Percentiles rank a stretch among this genome's conserved stretches.
Conservation (phyloP, 2,113 vertebrate species). For the Mus musculus region DNA sequence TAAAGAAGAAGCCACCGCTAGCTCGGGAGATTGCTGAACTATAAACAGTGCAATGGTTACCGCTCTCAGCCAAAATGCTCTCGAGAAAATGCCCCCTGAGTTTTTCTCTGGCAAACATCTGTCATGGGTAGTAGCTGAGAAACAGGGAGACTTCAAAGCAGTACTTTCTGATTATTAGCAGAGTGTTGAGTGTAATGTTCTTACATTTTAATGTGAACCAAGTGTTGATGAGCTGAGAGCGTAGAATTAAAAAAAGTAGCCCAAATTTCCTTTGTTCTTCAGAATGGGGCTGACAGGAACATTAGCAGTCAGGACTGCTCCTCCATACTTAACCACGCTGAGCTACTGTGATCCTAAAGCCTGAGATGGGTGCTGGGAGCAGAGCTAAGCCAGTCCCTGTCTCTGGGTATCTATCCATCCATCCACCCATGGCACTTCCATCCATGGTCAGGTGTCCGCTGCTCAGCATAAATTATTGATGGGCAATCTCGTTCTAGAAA, state of each 20-base stretch:
- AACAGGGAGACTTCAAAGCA: slow-evolving; percentile 88
- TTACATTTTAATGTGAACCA: slow-evolving; percentile 89
- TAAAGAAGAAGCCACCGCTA: slow-evolving; percentile 88
- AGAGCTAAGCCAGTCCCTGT: neutral
- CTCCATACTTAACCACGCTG: slow-evolving; percentile 58
- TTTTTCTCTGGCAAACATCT: slow-evolving; percentile 91
- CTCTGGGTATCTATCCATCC: neutral
- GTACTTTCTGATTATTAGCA: slow-evolving; percentile 88
- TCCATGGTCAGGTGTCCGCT: neutral
- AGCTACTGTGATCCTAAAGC: neutral
- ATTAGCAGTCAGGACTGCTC: slow-evolving; percentile 75
- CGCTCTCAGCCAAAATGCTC: slow-evolving; percentile 85
- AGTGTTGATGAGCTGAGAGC: slow-evolving; percentile 87
- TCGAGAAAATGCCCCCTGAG: slow-evolving; percentile 84
- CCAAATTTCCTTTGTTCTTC: slow-evolving; percentile 88
- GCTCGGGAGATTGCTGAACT: slow-evolving; percentile 89
- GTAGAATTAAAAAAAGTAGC: slow-evolving; percentile 89
- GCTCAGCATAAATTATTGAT: neutral
- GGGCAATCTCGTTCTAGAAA: neutral
- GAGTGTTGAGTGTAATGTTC: slow-evolving; percentile 86
- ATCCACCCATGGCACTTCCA: neutral
- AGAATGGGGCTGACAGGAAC: slow-evolving; percentile 83
- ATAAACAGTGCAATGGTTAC: slow-evolving; percentile 87
- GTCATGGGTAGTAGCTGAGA: slow-evolving; percentile 87
- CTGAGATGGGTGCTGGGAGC: neutral